Evolutionary conservation across 2,797 vertebrate genomes (phyloP).

Genomic region (Pempheris klunzingeri): DNA sequence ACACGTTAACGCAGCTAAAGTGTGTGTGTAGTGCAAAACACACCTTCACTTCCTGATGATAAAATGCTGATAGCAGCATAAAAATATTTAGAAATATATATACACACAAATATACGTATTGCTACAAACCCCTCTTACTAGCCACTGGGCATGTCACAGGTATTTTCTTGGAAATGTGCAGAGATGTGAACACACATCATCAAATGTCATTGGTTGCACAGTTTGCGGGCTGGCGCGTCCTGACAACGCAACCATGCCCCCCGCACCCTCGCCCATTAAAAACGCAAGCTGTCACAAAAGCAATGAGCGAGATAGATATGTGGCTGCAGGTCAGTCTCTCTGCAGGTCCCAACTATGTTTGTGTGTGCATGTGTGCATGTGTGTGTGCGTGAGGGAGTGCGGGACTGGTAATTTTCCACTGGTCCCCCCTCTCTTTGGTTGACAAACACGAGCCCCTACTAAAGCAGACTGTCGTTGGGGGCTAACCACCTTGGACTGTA

Average conservation of each 20-base stretch:
- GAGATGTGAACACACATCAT: slow-evolving; percentile 71
- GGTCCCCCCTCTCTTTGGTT: slow-evolving; percentile 79
- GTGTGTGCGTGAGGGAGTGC: slow-evolving; percentile 72
- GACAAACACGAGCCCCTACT: slow-evolving; percentile 81
- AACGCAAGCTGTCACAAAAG: slow-evolving; percentile 81
- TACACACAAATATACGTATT: neutral
- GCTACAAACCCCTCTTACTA: slow-evolving; percentile 19
- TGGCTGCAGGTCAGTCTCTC: slow-evolving; percentile 72
- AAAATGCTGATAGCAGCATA: neutral
- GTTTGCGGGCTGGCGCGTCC: slow-evolving; percentile 75
- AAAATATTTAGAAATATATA: too few species aligned
- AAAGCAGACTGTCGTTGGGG: slow-evolving; percentile 77
- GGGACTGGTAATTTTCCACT: slow-evolving; percentile 89
- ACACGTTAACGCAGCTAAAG: slow-evolving; percentile 4
- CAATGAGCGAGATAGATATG: slow-evolving; percentile 80
- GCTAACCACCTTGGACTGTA: slow-evolving; percentile 70
- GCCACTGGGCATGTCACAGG: slow-evolving; percentile 50
- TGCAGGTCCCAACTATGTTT: slow-evolving; percentile 57
- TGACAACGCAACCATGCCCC: slow-evolving; percentile 87
- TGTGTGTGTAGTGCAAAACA: neutral
- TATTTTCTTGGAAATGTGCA: slow-evolving; percentile 77
- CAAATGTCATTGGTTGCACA: slow-evolving; percentile 71
- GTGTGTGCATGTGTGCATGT: slow-evolving; percentile 55
- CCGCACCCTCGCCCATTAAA: slow-evolving; percentile 81
- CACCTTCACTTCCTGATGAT: neutral